These are phyloP conservation scores for Phyllotis vaccarum DNA, from an alignment of 2,797 vertebrate genomes.

Conservation along the genomic window DNA sequence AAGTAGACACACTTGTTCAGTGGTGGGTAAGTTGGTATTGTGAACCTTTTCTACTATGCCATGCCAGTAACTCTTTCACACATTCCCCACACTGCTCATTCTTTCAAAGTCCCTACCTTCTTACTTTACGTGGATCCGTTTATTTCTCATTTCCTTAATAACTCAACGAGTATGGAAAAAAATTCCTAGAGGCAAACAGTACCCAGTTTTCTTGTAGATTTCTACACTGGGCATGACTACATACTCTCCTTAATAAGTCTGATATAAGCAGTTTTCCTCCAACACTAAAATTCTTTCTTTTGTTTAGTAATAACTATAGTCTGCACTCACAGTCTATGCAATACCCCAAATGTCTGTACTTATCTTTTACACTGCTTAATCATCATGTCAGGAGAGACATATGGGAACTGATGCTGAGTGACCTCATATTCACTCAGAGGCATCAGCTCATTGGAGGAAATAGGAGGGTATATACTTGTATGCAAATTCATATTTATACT, in stretches of 20 bases:
- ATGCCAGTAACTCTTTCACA: not conserved
- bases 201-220: not conserved
- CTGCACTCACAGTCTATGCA: not conserved
- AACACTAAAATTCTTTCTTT: slow-evolving; percentile 21
- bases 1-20: not conserved
- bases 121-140: not conserved
- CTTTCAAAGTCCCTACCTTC: not conserved
- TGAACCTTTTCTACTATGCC: not conserved
- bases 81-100: not conserved
- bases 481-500: not conserved
- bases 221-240: not conserved
- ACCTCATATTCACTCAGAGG: not conserved
- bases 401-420: not conserved
- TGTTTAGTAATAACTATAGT: not conserved
- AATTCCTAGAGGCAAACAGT: not conserved
- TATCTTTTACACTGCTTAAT: not conserved
- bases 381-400: not conserved
- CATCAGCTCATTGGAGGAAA: not conserved
- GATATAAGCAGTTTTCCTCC: not conserved
- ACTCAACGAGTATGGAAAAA: not conserved
- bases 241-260: not conserved
- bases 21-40: not conserved
- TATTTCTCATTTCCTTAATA: slow-evolving; percentile 27
- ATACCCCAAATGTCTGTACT: not conserved
- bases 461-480: not conserved